phyloP scores from a whole-genome alignment of 1,140 invertebrate species.

The Hyphantria cunea region DNA sequence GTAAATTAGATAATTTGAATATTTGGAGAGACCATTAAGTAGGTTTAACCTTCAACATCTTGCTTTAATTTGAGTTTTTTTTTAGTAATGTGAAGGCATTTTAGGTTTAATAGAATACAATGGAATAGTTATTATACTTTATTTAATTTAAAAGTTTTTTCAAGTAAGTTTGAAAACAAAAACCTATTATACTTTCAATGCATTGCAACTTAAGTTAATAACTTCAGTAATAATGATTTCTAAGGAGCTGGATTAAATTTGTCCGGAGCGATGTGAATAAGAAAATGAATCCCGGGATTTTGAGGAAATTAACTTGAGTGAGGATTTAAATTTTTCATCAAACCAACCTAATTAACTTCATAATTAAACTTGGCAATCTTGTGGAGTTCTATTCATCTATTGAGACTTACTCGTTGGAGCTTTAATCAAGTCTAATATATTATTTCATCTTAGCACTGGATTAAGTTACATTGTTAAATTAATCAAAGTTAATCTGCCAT shows the following conservation, averaged over 20 bases:
- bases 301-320: constrained; percentile 68
- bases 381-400: constrained; percentile 46
- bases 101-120: too few species aligned
- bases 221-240: constrained; percentile 37
- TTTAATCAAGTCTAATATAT: constrained; percentile 38
- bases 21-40: too few species aligned
- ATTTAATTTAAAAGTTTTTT: not conserved
- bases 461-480: constrained; percentile 24
- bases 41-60: too few species aligned
- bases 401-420: constrained; percentile 33
- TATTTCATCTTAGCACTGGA: constrained; percentile 6
- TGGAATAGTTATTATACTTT: too few species aligned
- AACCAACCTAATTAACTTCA: constrained; percentile 71
- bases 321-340: constrained; percentile 73
- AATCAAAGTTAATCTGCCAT: constrained; percentile 2
- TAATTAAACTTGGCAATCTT: constrained; percentile 67
- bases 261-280: constrained; percentile 50
- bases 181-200: constrained; percentile 5
- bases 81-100: too few species aligned
- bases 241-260: constrained; percentile 52
- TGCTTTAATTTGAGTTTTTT: too few species aligned
- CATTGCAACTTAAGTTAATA: constrained; percentile 18
- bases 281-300: constrained; percentile 54
- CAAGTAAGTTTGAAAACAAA: not conserved
- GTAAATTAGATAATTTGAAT: too few species aligned